Evolutionary conservation across 1,140 invertebrate genomes (phyloP).

Genomic region (Drosophila nebulosa): DNA sequence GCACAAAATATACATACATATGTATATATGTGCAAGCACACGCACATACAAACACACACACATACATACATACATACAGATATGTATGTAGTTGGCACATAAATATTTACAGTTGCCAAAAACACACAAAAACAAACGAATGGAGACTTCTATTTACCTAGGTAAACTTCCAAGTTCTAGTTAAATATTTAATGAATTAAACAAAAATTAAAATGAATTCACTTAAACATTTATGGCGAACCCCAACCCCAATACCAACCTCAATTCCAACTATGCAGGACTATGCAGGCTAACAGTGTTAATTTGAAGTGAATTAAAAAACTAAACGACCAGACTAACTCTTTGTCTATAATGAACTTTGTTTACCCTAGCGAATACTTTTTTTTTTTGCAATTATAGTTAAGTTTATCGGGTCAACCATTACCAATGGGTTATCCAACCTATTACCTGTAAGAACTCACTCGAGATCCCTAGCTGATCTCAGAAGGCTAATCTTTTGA

Average conservation of each 20-base stretch:
- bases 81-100: constrained; percentile 13
- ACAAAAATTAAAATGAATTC: constrained; percentile 42
- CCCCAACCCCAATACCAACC: too few relatives aligned
- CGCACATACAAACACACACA: background rate
- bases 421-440: too few relatives aligned
- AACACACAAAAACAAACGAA: constrained; percentile 9
- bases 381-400: background rate
- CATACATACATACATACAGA: background rate
- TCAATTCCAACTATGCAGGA: too few relatives aligned
- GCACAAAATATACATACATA: constrained; percentile 38
- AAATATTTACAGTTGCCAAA: constrained; percentile 47
- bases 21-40: background rate
- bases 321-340: background rate
- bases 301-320: background rate
- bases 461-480: too few relatives aligned
- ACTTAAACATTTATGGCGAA: constrained; percentile 34
- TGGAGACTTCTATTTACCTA: constrained; percentile 47
- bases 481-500: too few relatives aligned
- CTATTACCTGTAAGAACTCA: too few relatives aligned
- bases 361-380: too few relatives aligned
- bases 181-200: constrained; percentile 47
- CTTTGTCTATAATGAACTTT: background rate
- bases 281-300: background rate
- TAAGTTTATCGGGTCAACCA: too few relatives aligned
- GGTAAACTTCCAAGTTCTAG: constrained; percentile 36